Percentiles rank a stretch among this genome's conserved stretches.
Evolutionary conservation across 2,888 invertebrate species (phyloP).

Genomic region (Coleophora flavipennella): DNA sequence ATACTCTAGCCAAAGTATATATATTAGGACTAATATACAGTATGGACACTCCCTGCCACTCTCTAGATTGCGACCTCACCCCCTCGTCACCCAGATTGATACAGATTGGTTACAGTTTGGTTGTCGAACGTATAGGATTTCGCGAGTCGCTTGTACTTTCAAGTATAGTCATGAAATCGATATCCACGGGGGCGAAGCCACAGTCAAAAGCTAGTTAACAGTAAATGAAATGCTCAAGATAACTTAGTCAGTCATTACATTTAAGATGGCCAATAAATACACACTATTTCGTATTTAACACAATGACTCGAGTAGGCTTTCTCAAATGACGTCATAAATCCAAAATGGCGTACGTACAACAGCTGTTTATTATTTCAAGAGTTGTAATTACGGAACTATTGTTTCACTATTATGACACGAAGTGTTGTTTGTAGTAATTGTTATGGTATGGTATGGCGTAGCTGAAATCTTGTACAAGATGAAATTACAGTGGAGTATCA

Average conservation of each 20-base stretch:
- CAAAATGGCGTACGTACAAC: neutral
- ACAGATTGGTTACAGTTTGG: too few species aligned
- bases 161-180: too few species aligned
- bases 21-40: too few species aligned
- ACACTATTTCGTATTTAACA: neutral
- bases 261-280: neutral
- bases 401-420: neutral
- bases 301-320: neutral
- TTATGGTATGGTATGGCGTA: neutral
- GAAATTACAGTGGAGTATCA: neutral
- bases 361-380: constrained; percentile 1
- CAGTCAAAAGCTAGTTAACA: too few species aligned
- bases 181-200: too few species aligned
- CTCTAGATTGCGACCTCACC: too few species aligned
- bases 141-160: too few species aligned
- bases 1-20: too few species aligned
- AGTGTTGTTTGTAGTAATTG: neutral
- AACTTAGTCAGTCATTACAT: neutral
- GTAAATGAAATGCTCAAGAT: too few species aligned
- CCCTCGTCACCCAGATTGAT: too few species aligned
- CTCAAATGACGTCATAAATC: neutral
- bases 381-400: constrained; percentile 6
- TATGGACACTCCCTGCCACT: too few species aligned
- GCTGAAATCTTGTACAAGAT: neutral
- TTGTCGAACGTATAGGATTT: too few species aligned